Evolutionary conservation across 2,113 vertebrate species (phyloP).

Genomic region (Microtus ochrogaster): DNA sequence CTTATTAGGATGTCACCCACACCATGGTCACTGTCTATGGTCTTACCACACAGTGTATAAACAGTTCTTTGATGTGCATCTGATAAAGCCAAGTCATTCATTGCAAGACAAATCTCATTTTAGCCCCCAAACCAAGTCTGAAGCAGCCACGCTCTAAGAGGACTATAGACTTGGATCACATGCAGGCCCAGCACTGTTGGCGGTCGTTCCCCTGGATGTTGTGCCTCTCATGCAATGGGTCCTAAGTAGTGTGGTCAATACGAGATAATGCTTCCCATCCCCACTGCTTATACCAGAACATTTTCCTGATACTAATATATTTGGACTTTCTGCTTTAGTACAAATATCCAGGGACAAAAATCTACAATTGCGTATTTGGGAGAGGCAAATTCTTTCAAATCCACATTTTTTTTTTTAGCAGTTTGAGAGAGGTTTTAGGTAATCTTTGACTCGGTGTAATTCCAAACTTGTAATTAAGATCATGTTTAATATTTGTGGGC

Average conservation of each 20-base stretch:
- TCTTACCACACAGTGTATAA: neutral
- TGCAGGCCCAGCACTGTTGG: neutral
- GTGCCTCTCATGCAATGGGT: neutral
- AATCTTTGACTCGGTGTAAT: slow-evolving; percentile 19
- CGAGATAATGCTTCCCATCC: neutral
- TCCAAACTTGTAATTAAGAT: neutral
- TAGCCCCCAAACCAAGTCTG: neutral
- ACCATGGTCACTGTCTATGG: neutral
- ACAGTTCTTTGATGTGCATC: neutral
- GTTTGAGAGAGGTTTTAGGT: neutral
- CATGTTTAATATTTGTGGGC: neutral
- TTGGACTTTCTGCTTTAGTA: neutral
- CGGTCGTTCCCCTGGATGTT: neutral
- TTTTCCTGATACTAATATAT: neutral
- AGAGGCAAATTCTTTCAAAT: neutral
- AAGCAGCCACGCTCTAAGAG: neutral
- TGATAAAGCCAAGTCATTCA: neutral
- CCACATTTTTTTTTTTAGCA: neutral
- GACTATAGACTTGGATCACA: neutral
- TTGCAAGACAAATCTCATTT: neutral
- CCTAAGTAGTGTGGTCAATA: neutral
- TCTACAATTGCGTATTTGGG: neutral
- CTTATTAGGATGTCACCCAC: neutral
- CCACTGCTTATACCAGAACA: neutral
- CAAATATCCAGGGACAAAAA: neutral